phyloP scores from a whole-genome alignment of 2,797 vertebrate species.

The Nyctibius grandis region DNA sequence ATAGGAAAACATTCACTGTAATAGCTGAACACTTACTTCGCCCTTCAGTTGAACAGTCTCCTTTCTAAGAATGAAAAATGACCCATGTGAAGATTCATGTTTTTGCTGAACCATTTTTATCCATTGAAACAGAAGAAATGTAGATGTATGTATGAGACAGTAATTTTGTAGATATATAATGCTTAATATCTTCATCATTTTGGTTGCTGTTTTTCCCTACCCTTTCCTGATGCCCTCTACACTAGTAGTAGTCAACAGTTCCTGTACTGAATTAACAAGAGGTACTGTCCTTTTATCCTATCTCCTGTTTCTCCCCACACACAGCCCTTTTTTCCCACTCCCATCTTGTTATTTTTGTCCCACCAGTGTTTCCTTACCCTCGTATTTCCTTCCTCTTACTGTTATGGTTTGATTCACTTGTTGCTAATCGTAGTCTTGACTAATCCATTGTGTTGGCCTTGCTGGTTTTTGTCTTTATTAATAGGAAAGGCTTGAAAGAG shows the following conservation, averaged over 20 bases:
- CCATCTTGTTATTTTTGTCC: not conserved
- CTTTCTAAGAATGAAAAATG: not conserved
- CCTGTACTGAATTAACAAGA: slow-evolving; percentile 66
- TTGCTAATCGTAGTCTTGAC: slow-evolving; percentile 24
- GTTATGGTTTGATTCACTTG: not conserved
- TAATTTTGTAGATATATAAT: not conserved
- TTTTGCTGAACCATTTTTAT: not conserved
- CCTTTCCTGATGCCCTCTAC: slow-evolving; percentile 62
- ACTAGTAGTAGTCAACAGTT: slow-evolving; percentile 65
- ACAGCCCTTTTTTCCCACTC: not conserved
- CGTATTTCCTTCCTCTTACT: not conserved
- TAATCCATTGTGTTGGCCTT: slow-evolving; percentile 33
- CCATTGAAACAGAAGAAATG: not conserved
- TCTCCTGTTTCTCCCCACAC: slow-evolving; percentile 1
- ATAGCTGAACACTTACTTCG: not conserved
- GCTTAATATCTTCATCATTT: slow-evolving; percentile 59
- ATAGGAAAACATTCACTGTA: not conserved
- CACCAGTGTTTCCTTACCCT: not conserved
- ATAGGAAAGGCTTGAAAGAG: slow-evolving; percentile 54
- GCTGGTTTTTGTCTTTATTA: not conserved
- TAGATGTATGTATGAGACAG: not conserved
- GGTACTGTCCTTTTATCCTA: slow-evolving; percentile 66
- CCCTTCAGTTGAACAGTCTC: not conserved
- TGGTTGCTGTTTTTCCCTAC: slow-evolving; percentile 68
- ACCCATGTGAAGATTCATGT: not conserved